Evolutionary conservation across 2,888 invertebrate species (phyloP).

Genomic region (Ichneumoninae sp.): DNA sequence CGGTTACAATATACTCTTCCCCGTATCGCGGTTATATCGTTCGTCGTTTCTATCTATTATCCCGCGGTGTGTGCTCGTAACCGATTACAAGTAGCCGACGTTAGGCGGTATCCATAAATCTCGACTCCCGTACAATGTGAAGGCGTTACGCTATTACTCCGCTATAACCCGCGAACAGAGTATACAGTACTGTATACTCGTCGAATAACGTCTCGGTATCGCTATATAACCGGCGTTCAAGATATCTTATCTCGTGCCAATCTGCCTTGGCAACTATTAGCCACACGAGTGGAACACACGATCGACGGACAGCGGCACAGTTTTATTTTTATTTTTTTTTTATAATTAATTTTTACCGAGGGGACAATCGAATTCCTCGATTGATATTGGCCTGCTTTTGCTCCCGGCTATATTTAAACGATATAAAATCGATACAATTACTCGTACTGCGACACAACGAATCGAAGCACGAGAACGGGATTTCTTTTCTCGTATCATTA

Average conservation of each 20-base stretch:
- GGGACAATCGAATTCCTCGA: conserved; percentile 44
- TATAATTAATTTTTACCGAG: conserved; percentile 10
- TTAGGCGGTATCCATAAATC: conserved; percentile 73
- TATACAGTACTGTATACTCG: conserved; percentile 1
- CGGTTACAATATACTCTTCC: conserved; percentile 58
- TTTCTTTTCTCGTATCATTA: neutral
- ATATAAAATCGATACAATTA: neutral
- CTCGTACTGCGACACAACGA: neutral
- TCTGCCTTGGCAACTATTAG: conserved; percentile 66
- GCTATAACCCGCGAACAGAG: conserved; percentile 44
- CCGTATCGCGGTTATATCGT: conserved; percentile 46
- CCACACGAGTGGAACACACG: conserved; percentile 61
- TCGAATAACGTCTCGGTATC: conserved; percentile 25
- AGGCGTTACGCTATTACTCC: conserved; percentile 71
- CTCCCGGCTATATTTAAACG: conserved; percentile 17
- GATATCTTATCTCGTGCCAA: conserved; percentile 67
- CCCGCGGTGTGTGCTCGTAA: conserved; percentile 65
- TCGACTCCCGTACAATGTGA: conserved; percentile 67
- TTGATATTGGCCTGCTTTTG: conserved; percentile 18
- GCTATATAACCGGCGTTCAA: conserved; percentile 48
- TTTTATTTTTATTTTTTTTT: conserved; percentile 30
- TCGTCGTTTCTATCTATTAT: conserved; percentile 66
- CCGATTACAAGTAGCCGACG: conserved; percentile 76
- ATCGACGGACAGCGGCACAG: conserved; percentile 38
- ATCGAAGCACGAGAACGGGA: neutral